Conservation (phyloP, 2,797 vertebrate species). For the Euphonia xanthogaster region DNA sequence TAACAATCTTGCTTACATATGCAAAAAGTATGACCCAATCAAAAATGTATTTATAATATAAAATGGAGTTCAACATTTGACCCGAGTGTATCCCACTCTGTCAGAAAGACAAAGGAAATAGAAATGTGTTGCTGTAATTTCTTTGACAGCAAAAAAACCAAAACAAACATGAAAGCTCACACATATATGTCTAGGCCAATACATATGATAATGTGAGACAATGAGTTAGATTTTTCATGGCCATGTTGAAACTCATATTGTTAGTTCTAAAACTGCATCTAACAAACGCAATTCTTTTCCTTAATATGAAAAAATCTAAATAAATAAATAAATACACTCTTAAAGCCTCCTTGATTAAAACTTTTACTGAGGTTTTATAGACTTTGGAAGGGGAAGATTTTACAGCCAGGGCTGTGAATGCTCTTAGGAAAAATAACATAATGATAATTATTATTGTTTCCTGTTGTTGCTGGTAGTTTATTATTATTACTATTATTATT, state of each 20-base stretch:
- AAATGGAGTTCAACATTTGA: conserved; percentile 34
- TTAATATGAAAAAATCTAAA: neutral
- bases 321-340: neutral
- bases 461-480: neutral
- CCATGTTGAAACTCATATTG: conserved; percentile 16
- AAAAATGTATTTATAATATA: conserved; percentile 35
- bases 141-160: conserved; percentile 44
- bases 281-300: neutral
- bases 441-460: neutral
- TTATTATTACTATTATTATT: neutral
- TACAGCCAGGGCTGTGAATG: neutral
- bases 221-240: conserved; percentile 37
- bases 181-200: conserved; percentile 45
- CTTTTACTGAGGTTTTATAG: neutral
- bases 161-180: conserved; percentile 58
- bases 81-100: neutral
- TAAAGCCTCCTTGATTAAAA: neutral
- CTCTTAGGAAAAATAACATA: neutral
- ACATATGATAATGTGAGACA: conserved; percentile 55
- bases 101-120: conserved; percentile 52
- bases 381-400: neutral
- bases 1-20: conserved; percentile 28
- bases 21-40: conserved; percentile 34
- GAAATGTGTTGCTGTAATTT: conserved; percentile 55
- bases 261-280: conserved; percentile 19